These are phyloP conservation scores for Microcaecilia unicolor DNA, from an alignment of 2,797 vertebrate species.

Conservation along the genomic window DNA sequence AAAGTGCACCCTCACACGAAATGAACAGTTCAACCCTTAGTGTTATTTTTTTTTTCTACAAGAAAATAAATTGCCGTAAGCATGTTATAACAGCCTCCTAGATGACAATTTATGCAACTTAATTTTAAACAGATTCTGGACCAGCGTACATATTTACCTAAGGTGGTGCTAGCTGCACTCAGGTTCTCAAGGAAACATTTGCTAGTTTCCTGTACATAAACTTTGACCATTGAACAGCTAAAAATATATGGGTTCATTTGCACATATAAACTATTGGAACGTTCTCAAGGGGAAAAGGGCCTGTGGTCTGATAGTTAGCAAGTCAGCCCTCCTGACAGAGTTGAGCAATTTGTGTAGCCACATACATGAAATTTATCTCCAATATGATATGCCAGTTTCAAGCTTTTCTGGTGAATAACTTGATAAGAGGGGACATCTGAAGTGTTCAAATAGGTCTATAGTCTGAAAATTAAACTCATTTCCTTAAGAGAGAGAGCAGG, in stretches of 20 bases:
- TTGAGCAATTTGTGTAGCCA: too few relatives aligned
- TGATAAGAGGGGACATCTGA: too few relatives aligned
- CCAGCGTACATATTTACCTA: constrained; percentile 36
- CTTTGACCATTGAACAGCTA: constrained; percentile 24
- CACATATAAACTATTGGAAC: constrained; percentile 1
- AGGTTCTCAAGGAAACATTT: neutral
- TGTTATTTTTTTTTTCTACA: constrained; percentile 10
- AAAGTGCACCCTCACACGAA: constrained; percentile 22
- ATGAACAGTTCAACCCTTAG: constrained; percentile 19
- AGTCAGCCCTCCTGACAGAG: constrained; percentile 29
- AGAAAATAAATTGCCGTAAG: constrained; percentile 15
- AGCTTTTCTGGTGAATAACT: too few relatives aligned
- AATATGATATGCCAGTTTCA: too few relatives aligned
- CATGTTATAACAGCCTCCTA: constrained; percentile 43
- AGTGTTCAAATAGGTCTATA: too few relatives aligned
- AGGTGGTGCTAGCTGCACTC: constrained; percentile 40
- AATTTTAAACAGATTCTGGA: constrained; percentile 26
- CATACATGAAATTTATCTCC: too few relatives aligned
- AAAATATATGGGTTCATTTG: constrained; percentile 23
- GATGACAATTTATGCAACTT: constrained; percentile 38
- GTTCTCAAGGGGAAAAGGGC: constrained; percentile 22
- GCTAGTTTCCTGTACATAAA: constrained; percentile 15
- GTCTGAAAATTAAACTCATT: constrained; percentile 34
- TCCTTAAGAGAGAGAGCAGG: constrained; percentile 25
- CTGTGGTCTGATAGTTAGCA: constrained; percentile 29